Conservation (phyloP, 92 coral and sea anemone genomes). For the Palythoa grandis region DNA sequence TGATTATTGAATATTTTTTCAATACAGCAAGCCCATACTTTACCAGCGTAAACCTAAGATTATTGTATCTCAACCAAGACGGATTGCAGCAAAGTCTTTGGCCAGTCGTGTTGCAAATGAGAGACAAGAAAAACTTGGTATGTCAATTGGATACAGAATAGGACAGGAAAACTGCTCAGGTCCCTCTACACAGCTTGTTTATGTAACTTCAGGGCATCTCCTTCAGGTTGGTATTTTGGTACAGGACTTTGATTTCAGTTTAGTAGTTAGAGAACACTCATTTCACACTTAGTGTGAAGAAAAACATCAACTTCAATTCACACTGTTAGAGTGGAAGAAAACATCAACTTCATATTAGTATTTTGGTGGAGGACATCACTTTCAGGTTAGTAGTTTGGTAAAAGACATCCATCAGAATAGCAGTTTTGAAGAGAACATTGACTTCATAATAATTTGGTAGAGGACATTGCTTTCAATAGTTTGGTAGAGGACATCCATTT, state of each 20-base stretch:
- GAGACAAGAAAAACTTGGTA: constrained; percentile 3
- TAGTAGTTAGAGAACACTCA: too few relatives aligned
- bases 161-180: constrained; percentile 16
- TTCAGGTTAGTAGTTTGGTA: too few relatives aligned
- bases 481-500: neutral
- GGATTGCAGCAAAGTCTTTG: constrained; percentile 36
- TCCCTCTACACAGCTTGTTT: constrained; percentile 4
- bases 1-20: neutral
- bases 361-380: too few relatives aligned
- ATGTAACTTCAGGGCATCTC: constrained; percentile 14
- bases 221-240: constrained; percentile 3
- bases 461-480: neutral
- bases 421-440: too few relatives aligned
- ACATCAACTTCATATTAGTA: neutral
- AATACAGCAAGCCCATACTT: neutral
- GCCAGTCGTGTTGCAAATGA: constrained; percentile 33
- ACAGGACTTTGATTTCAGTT: neutral
- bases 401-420: neutral
- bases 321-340: too few relatives aligned
- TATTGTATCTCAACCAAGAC: constrained; percentile 33
- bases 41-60: constrained; percentile 29
- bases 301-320: neutral
- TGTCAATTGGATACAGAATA: constrained; percentile 22
- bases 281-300: too few relatives aligned
- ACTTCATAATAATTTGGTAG: neutral